These are phyloP conservation scores for Sinocyclocheilus maitianheensis DNA, from an alignment of 2,113 vertebrate genomes.

Conservation along the genomic window DNA sequence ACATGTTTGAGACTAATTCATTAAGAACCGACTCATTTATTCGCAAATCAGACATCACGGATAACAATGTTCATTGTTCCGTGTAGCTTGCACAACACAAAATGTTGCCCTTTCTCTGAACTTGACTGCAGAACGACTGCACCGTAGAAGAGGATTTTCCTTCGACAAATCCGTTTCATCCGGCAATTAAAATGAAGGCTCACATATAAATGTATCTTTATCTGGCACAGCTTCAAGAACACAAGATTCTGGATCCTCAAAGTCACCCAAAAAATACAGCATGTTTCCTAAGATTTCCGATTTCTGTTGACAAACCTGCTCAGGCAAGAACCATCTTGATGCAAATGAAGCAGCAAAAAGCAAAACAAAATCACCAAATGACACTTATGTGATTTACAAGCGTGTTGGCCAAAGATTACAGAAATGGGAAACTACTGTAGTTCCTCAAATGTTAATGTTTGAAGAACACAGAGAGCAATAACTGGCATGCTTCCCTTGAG, in stretches of 20 bases:
- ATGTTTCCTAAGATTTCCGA: not conserved
- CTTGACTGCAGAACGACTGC: not conserved
- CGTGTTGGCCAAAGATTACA: not conserved
- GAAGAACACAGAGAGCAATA: constrained; percentile 7
- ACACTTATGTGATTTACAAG: not conserved
- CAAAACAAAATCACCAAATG: not conserved
- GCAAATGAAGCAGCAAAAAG: not conserved
- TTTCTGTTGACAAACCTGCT: not conserved
- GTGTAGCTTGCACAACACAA: not conserved
- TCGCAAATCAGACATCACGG: not conserved
- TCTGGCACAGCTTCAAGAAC: not conserved
- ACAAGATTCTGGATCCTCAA: constrained; percentile 16
- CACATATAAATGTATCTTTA: not conserved
- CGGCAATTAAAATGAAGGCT: constrained; percentile 16
- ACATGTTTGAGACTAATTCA: not conserved
- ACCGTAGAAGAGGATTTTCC: constrained; percentile 15
- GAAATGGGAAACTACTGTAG: not conserved
- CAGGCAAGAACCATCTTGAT: constrained; percentile 22
- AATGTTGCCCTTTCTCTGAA: not conserved
- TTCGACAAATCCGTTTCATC: not conserved
- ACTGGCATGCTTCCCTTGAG: constrained; percentile 18
- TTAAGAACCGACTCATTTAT: not conserved
- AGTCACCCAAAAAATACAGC: constrained; percentile 21
- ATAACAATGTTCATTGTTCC: not conserved
- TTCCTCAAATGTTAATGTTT: constrained; percentile 14